phyloP scores from a whole-genome alignment of 2,113 vertebrate species.

The Corvus moneduloides region DNA sequence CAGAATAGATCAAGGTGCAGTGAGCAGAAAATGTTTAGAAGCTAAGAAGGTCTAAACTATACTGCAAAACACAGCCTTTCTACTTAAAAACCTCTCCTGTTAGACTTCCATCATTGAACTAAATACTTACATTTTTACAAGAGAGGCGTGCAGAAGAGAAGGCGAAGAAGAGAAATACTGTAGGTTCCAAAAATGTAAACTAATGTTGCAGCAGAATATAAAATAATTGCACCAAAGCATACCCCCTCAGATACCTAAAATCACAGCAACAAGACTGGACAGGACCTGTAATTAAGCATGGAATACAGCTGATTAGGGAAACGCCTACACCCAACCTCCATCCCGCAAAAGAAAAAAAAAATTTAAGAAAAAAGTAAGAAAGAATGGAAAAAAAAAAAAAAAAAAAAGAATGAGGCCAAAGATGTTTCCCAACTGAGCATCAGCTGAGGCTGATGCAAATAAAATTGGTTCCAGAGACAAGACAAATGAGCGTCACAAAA shows the following conservation, averaged over 20 bases:
- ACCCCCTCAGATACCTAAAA: conserved; percentile 72
- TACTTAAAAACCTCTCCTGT: conserved; percentile 65
- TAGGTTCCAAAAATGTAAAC: conserved; percentile 72
- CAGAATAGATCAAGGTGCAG: conserved; percentile 44
- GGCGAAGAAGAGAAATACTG: conserved; percentile 70
- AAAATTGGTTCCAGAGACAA: background rate
- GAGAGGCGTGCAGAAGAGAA: conserved; percentile 69
- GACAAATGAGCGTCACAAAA: background rate
- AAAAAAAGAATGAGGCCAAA: background rate
- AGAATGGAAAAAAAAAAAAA: background rate
- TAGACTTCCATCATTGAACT: conserved; percentile 54
- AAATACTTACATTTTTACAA: conserved; percentile 73
- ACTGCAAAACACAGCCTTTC: conserved; percentile 46
- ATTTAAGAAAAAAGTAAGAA: background rate
- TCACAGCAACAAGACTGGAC: conserved; percentile 71
- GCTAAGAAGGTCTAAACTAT: background rate
- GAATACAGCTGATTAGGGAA: conserved; percentile 70
- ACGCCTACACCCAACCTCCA: conserved; percentile 58
- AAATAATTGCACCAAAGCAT: conserved; percentile 71
- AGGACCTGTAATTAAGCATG: conserved; percentile 71
- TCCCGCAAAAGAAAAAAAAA: conserved; percentile 22
- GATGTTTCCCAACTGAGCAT: conserved; percentile 6
- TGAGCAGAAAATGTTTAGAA: conserved; percentile 50
- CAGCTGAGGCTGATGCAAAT: background rate
- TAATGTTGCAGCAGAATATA: conserved; percentile 70